Evolutionary conservation across 1,140 invertebrate species (phyloP).

Genomic region (Himalopsyche phryganea): DNA sequence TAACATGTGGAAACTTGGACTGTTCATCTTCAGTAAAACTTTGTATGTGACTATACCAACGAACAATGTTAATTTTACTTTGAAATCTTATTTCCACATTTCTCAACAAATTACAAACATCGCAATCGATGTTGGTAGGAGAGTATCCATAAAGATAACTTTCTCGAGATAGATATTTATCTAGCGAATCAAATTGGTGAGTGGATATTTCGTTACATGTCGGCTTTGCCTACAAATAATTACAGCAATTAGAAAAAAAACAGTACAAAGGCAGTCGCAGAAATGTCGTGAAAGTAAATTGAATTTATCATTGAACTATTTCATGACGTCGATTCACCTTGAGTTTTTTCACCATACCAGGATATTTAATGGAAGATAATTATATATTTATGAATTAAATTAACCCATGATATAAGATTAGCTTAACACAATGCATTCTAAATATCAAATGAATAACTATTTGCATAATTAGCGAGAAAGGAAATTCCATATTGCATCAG

Average conservation of each 20-base stretch:
- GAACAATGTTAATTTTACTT: constrained; percentile 48
- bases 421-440: not conserved
- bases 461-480: not conserved
- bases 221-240: constrained; percentile 4
- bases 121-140: constrained; percentile 52
- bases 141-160: constrained; percentile 57
- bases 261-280: constrained; percentile 4
- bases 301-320: constrained; percentile 7
- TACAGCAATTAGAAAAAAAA: constrained; percentile 5
- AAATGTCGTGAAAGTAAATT: not conserved
- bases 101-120: constrained; percentile 46
- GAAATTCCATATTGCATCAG: constrained; percentile 6
- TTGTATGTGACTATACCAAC: constrained; percentile 60
- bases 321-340: constrained; percentile 19
- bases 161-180: constrained; percentile 45
- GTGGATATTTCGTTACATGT: not conserved
- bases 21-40: constrained; percentile 55
- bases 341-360: constrained; percentile 7
- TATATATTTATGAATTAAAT: not conserved
- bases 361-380: not conserved
- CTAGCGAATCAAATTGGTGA: constrained; percentile 11
- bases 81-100: constrained; percentile 38
- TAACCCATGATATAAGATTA: not conserved
- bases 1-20: constrained; percentile 41
- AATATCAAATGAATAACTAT: not conserved